Conservation (phyloP, 2,113 vertebrate species). For the Aleadryas rufinucha region DNA sequence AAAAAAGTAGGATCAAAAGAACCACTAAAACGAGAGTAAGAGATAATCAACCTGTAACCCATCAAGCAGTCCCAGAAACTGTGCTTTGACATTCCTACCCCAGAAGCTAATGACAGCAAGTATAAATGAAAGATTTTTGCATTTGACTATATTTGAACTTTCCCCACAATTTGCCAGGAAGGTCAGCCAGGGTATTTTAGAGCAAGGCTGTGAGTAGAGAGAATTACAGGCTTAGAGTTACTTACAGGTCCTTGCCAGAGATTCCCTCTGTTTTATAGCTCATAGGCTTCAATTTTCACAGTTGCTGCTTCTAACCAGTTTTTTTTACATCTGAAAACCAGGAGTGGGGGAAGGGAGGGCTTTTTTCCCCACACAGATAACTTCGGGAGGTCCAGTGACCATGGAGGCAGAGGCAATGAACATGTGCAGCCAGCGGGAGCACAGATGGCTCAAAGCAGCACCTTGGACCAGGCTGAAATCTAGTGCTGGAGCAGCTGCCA, state of each 20-base stretch:
- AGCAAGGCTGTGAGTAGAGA: neutral
- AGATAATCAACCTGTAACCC: neutral
- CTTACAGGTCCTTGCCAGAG: conserved; percentile 19
- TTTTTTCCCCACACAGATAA: neutral
- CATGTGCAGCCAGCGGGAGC: accelerated
- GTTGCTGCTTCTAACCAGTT: neutral
- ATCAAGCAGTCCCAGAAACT: neutral
- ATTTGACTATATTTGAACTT: conserved; percentile 28
- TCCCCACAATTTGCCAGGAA: neutral
- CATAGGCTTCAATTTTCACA: conserved; percentile 23
- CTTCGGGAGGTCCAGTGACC: neutral
- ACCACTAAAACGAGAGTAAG: neutral
- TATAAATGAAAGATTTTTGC: conserved; percentile 14
- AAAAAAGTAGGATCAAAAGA: neutral
- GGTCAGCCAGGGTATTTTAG: conserved; percentile 26
- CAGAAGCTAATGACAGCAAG: conserved; percentile 5
- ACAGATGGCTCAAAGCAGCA: neutral
- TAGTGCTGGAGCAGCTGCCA: neutral
- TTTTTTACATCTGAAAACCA: neutral
- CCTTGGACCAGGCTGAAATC: neutral
- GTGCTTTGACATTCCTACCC: neutral
- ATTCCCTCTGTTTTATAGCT: conserved; percentile 38
- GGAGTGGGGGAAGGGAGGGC: neutral
- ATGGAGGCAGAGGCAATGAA: neutral
- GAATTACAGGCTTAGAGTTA: conserved; percentile 26